These are phyloP conservation scores for Dufourea novaeangliae DNA, from an alignment of 1,140 invertebrate species.

Conservation along the genomic window DNA sequence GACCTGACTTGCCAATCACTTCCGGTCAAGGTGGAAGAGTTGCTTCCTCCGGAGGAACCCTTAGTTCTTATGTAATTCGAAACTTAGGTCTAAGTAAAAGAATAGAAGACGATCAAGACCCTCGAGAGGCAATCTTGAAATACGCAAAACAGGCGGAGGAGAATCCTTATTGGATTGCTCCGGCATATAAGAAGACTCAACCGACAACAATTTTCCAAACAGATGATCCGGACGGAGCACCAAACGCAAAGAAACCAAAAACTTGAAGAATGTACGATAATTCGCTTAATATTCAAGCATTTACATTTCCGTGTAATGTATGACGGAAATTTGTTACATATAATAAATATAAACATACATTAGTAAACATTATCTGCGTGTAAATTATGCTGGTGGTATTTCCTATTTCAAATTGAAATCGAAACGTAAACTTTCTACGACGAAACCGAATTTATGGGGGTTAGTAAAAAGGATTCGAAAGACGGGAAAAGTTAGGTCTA, in stretches of 20 bases:
- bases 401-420: no score
- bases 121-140: slow-evolving; percentile 97
- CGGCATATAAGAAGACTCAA: slow-evolving; percentile 94
- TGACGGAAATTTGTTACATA: neutral
- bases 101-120: slow-evolving; percentile 97
- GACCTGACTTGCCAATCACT: slow-evolving; percentile 98
- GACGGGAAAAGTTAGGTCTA: no score
- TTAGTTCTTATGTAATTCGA: slow-evolving; percentile 98
- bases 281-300: neutral
- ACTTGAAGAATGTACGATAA: slow-evolving; percentile 56
- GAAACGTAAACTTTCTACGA: no score
- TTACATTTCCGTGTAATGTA: slow-evolving; percentile 1
- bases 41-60: slow-evolving; percentile 96
- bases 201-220: slow-evolving; percentile 89
- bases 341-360: neutral
- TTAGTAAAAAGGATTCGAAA: no score
- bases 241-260: slow-evolving; percentile 82
- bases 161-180: slow-evolving; percentile 98
- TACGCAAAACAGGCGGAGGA: slow-evolving; percentile 98
- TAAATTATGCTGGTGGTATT: no score
- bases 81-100: slow-evolving; percentile 96
- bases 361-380: no score
- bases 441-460: no score
- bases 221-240: slow-evolving; percentile 84
- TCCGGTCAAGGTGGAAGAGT: slow-evolving; percentile 92